Percentiles rank a stretch among this genome's conserved stretches.
Evolutionary conservation across 1,140 invertebrate genomes (phyloP).

Genomic region (Anastrepha obliqua): DNA sequence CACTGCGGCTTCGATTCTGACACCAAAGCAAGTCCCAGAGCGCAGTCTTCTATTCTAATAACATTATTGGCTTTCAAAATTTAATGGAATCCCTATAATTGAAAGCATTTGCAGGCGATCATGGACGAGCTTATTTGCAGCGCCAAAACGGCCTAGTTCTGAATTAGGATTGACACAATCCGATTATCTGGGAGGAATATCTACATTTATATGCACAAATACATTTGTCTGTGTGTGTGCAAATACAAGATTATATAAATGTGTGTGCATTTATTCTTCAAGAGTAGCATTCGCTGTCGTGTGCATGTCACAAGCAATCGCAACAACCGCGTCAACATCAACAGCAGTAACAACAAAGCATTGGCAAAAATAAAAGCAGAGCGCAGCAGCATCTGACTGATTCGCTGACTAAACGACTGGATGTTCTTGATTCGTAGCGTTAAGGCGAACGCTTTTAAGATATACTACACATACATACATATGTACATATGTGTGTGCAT

Average conservation of each 20-base stretch:
- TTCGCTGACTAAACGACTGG: conserved; percentile 37
- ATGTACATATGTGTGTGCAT: neutral
- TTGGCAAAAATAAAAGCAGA: neutral
- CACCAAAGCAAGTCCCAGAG: too few species aligned
- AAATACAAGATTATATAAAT: neutral
- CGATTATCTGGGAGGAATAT: too few species aligned
- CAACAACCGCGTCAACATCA: neutral
- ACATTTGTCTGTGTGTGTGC: neutral
- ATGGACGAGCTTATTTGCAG: neutral
- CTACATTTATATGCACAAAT: too few species aligned
- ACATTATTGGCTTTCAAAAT: too few species aligned
- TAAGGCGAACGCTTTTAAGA: conserved; percentile 40
- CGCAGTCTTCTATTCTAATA: too few species aligned
- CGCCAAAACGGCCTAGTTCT: neutral
- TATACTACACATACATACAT: neutral
- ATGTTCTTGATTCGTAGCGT: conserved; percentile 42
- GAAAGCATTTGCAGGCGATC: too few species aligned
- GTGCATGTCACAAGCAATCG: neutral
- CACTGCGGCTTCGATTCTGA: too few species aligned
- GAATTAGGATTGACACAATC: too few species aligned
- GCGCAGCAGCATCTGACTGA: neutral
- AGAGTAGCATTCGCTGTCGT: neutral
- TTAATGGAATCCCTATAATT: too few species aligned
- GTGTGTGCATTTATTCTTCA: conserved; percentile 3
- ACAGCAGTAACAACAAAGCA: neutral